Percentiles rank a stretch among this genome's conserved stretches.
phyloP scores from a whole-genome alignment of 2,113 vertebrate genomes.

The Coreoperca whiteheadi region DNA sequence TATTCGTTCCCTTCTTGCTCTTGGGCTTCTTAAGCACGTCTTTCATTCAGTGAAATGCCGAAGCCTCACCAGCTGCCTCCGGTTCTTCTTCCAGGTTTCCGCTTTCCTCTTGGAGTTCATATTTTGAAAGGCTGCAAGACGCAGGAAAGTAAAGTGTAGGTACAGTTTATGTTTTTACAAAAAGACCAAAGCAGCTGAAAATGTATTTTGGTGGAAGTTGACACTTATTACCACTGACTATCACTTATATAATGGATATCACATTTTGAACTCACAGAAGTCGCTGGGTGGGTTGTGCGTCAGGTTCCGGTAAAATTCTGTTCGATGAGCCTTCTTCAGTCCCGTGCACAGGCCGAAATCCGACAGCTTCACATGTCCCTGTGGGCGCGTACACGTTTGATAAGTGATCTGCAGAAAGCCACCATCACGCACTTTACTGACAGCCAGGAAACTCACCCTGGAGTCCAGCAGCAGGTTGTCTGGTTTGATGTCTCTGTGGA shows the following conservation, averaged over 20 bases:
- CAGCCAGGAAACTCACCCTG: slow-evolving; percentile 82
- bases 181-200: neutral
- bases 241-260: no score
- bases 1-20: neutral
- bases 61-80: slow-evolving; percentile 92
- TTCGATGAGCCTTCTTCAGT: slow-evolving; percentile 98
- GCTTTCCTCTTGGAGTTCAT: slow-evolving; percentile 99
- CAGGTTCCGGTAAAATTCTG: slow-evolving; percentile 98
- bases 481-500: slow-evolving; percentile 98
- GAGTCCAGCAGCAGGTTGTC: slow-evolving; percentile 97
- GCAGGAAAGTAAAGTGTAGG: neutral
- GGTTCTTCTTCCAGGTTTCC: slow-evolving; percentile 99
- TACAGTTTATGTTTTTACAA: neutral
- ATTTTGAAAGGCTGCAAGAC: slow-evolving; percentile 93
- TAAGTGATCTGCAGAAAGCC: neutral
- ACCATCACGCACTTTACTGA: neutral
- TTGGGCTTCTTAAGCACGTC: neutral
- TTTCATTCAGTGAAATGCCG: neutral
- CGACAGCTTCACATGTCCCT: slow-evolving; percentile 98
- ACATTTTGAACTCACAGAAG: slow-evolving; percentile 90
- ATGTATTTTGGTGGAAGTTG: neutral
- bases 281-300: slow-evolving; percentile 97
- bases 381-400: neutral
- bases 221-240: no score
- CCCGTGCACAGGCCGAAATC: slow-evolving; percentile 98